Conservation (phyloP, 2,888 invertebrate species). For the Microchrysa polita region DNA sequence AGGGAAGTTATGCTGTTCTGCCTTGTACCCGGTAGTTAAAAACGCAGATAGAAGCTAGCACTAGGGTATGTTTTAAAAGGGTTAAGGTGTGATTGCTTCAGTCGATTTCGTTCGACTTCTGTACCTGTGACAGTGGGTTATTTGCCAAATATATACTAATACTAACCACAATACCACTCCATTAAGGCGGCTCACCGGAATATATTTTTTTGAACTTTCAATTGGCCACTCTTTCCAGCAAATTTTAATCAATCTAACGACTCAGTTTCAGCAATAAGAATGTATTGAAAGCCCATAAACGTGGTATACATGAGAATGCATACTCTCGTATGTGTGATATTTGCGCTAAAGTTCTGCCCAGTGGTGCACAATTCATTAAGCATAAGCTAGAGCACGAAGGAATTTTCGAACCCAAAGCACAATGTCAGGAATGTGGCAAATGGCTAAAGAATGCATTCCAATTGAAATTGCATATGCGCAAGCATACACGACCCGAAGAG, state of each 20-base stretch:
- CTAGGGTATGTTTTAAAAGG: too few species aligned
- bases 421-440: constrained; percentile 61
- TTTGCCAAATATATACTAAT: too few species aligned
- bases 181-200: too few species aligned
- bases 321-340: constrained; percentile 62
- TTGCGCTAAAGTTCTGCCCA: constrained; percentile 62
- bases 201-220: too few species aligned
- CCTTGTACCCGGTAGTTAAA: too few species aligned
- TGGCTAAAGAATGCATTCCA: constrained; percentile 62
- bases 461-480: constrained; percentile 60
- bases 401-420: constrained; percentile 58
- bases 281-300: constrained; percentile 57
- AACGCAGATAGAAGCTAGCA: too few species aligned
- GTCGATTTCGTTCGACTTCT: too few species aligned
- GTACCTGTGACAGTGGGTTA: too few species aligned
- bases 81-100: too few species aligned
- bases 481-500: constrained; percentile 57
- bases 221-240: too few species aligned
- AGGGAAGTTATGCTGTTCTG: too few species aligned
- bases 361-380: constrained; percentile 59
- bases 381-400: constrained; percentile 60
- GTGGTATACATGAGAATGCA: constrained; percentile 58
- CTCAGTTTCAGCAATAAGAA: constrained; percentile 59
- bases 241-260: neutral
- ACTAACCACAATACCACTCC: too few species aligned